Percentiles rank a stretch among this genome's conserved stretches.
phyloP scores from a whole-genome alignment of 2,888 invertebrate species.

The Mechanitis messenoides region DNA sequence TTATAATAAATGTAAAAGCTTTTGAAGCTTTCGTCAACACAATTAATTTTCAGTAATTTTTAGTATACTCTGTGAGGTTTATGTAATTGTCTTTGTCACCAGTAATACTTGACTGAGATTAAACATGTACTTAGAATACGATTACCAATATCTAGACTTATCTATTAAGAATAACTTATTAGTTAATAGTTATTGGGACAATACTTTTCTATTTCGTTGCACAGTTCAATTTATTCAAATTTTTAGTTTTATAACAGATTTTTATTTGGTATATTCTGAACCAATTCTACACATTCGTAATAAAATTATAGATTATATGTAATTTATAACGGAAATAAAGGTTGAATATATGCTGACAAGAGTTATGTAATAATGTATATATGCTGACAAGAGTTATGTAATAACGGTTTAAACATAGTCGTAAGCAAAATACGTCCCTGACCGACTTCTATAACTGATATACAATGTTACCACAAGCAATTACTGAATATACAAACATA shows the following conservation, averaged over 20 bases:
- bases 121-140: neutral
- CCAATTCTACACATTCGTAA: too few species aligned
- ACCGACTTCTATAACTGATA: conserved; percentile 28
- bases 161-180: too few species aligned
- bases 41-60: too few species aligned
- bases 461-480: conserved; percentile 25
- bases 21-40: too few species aligned
- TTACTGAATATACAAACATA: conserved; percentile 17
- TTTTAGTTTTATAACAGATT: too few species aligned
- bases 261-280: too few species aligned
- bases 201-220: too few species aligned
- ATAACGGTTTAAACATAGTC: neutral
- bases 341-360: neutral
- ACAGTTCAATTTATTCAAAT: too few species aligned
- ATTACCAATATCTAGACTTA: neutral
- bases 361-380: neutral
- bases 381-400: conserved; percentile 5
- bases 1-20: too few species aligned
- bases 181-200: too few species aligned
- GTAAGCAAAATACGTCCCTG: conserved; percentile 20
- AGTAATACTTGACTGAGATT: neutral
- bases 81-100: neutral
- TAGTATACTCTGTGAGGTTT: neutral
- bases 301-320: too few species aligned
- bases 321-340: too few species aligned